Evolutionary conservation across 1,140 invertebrate genomes (phyloP).

Genomic region (Drosophila melanogaster): Release_6_plus_ISO1_MT NC_004354.4:7504001-7504500

Average conservation of each 20-base stretch:
- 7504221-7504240: slow-evolving; percentile 1
- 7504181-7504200: slow-evolving; percentile 20
- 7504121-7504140: slow-evolving; percentile 4
- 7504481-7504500: slow-evolving; percentile 2
- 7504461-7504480: not conserved
- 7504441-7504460: slow-evolving; percentile 3
- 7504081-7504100: slow-evolving; percentile 81
- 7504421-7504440: slow-evolving; percentile 7
- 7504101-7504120: slow-evolving; percentile 52
- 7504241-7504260: not conserved
- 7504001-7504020: slow-evolving; percentile 75
- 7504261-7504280: no score
- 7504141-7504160: not conserved
- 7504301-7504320: no score
- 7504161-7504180: slow-evolving; percentile 14
- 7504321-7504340: not conserved
- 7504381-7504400: slow-evolving; percentile 16
- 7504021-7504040: slow-evolving; percentile 67
- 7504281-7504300: no score
- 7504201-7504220: slow-evolving; percentile 54
- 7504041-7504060: slow-evolving; percentile 5
- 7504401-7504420: slow-evolving; percentile 28
- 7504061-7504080: slow-evolving; percentile 64
- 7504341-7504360: not conserved
- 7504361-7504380: not conserved